Base-by-base conservation (phyloP, 2,797 vertebrate species). In the Intellagama lesueurii region DNA sequence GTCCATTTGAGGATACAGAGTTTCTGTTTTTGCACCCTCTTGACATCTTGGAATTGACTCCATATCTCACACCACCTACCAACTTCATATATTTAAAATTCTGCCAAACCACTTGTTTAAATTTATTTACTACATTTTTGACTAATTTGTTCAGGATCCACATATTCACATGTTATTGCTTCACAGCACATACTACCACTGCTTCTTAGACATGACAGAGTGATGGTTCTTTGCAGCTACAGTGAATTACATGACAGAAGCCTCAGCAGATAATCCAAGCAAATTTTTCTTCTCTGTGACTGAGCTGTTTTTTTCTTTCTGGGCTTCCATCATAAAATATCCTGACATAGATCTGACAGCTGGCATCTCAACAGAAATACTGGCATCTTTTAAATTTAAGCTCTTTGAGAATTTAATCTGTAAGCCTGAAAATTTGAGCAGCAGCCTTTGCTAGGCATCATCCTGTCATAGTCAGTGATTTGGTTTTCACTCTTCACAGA, bases 311-410 rank as follows among this genome's bases (percentile, higher is more conserved):
- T 84, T 77, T 77, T 72, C 47, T 76, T 72, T 47, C 82, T 24
- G 19, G 40, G 76, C 76, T 94, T 94, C 92, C 91, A 32, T 64
- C 82, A 69, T 0, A 1, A 94, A 84, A 87, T 94, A 94, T 93
- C 92, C 87, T 92, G 93, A 95, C 94, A 95, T 82, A 93, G 64
- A 83, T 85, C 87, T 95, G 93, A 95, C 94, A 93, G 92, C 89
- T 92, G 83, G 91, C 92, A 93, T 87, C 60, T 89, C 82, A 94
- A 90, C 90, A 90, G 68, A 94, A 94, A 90, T 89, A 81, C 87
- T 73, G 60, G 87, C 0, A 0, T 44, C 86, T 93, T 88, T 66
- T 91, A 94, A 92, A 87, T 70, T 95, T 94, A 83, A 82, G 90
- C 89, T 95, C 75, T 7, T 78, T 94, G 92, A 94, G 93, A 90